Base-by-base conservation (phyloP, 2,888 invertebrate genomes). In the Merodon equestris region DNA sequence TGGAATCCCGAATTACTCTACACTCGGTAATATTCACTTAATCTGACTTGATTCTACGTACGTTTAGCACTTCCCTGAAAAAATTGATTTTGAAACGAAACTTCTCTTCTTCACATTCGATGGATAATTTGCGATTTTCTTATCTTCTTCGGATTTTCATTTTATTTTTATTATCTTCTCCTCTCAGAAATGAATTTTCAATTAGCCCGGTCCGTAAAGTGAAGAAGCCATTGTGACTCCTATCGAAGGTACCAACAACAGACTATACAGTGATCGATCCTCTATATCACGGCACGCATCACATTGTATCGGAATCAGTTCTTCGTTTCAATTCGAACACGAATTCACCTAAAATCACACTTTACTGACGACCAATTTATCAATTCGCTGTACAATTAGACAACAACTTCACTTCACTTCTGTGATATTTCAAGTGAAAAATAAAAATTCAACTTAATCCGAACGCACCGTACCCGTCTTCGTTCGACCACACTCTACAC, bases 131-230 rank as follows among this genome's bases (percentile, higher is more conserved):
- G 27, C 27, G 47, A 60, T 60, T 60, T 60, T 42, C 27, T 9
- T 38, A 60, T 38, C 36, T 64, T 63, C n/a, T 57, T 34, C 13
- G 15, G 19, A 56, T 9, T 36, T 36, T 36, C 36, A 36, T 10
- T 36, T 10, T 9, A 36, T 36, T 36, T 36, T 36, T 36, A 5
- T 36, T 36, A 56, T 42, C 45, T 45, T 40, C 9, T 40, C 40
- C 48, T n/a, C 42, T 42, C 50, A 42, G 7, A 18, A 9, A 18
- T 61, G 17, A 19, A 17, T 44, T 40, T 51, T 19, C 12, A 14
- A 58, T 74, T 68, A 79, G 63, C 79, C 79, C 79, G 79, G 79
- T 74, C 68, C 74, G 74, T 74, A 79, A 18, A 79, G 68, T 56
- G 38, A 70, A 57, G 79, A 79, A 74, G 74, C 74, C 79, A 79